These are phyloP conservation scores for Limenitis arthemis DNA, from an alignment of 2,888 invertebrate genomes.

Conservation along the genomic window DNA sequence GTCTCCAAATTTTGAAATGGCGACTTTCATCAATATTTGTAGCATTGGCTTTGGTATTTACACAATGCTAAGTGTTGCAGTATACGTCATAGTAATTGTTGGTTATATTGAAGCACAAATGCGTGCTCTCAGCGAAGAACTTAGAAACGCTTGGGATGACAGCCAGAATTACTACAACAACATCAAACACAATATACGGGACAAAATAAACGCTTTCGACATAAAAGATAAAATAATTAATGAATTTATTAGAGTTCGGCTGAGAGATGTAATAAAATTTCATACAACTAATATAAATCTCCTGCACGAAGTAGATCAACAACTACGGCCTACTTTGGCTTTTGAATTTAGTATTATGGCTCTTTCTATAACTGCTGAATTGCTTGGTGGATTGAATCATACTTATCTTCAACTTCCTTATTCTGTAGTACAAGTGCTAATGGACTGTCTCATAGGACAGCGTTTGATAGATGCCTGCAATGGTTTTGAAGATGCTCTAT, in stretches of 20 bases:
- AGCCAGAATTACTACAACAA: constrained; percentile 24
- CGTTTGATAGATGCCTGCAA: constrained; percentile 41
- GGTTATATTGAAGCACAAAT: constrained; percentile 44
- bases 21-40: constrained; percentile 22
- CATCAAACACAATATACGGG: constrained; percentile 1
- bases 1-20: constrained; percentile 42
- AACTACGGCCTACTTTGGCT: constrained; percentile 36
- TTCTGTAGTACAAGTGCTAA: constrained; percentile 37
- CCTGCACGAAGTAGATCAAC: constrained; percentile 31
- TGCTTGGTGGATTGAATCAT: constrained; percentile 45
- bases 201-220: constrained; percentile 1
- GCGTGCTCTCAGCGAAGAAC: constrained; percentile 39
- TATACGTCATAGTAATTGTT: constrained; percentile 32
- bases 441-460: constrained; percentile 48
- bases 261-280: constrained; percentile 32
- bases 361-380: constrained; percentile 37
- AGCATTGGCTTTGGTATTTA: constrained; percentile 31
- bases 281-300: constrained; percentile 35
- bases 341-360: constrained; percentile 38
- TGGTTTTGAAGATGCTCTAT: constrained; percentile 36
- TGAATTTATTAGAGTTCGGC: constrained; percentile 29
- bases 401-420: constrained; percentile 41
- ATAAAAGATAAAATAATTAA: constrained; percentile 28
- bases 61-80: constrained; percentile 32
- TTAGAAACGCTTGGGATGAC: constrained; percentile 37